Evolutionary conservation across 2,888 invertebrate species (phyloP), one percentile per base, ranked within the genome.

Genomic region (Drosophila nr. perissopoda): DNA sequence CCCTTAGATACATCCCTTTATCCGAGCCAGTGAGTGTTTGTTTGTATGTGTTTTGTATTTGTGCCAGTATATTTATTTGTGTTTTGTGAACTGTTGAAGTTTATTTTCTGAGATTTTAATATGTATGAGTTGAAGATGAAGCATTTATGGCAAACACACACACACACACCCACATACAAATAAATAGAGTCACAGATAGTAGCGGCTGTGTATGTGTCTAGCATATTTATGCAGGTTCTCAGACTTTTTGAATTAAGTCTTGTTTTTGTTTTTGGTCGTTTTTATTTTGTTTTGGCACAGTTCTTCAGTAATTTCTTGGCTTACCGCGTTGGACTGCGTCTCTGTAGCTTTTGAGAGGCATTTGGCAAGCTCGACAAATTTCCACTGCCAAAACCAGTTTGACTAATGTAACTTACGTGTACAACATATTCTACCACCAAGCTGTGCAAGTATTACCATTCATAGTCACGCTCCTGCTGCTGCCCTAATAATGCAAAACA

Each of bases 31-130:
- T 45, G 7, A 51, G 38, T 79, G 54, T 65, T 52, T 59, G 56
- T 61, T 49, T 48, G 54, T 59, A n/a, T 73, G 40, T 63, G 29
- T 66, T 45, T 51, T 76, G 60, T 40, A 21, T 72, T 54, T 70
- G 59, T 59, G 40, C 45, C 60, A 66, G 66, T 42, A 54, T 49
- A 74, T 63, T 69, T 69, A 64, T 78, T 57, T 76, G 62, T 63
- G 34, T 38, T 60, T 77, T 73, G 84, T 66, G 80, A 77, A 80
- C 88, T 85, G 89, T 74, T 84, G 75, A 84, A 89, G 84, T 89
- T 87, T 87, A 79, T 89, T 89, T 79, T 84, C 82, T 66, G 87
- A 87, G 85, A 85, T 85, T 89, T 85, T 87, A 85, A 85, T 85
- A 85, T 85, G 85, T 84, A 85, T 85, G 85, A 85, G 89, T 73